Conservation (phyloP, 2,888 invertebrate species). For the Dicyrtomina minuta region DNA sequence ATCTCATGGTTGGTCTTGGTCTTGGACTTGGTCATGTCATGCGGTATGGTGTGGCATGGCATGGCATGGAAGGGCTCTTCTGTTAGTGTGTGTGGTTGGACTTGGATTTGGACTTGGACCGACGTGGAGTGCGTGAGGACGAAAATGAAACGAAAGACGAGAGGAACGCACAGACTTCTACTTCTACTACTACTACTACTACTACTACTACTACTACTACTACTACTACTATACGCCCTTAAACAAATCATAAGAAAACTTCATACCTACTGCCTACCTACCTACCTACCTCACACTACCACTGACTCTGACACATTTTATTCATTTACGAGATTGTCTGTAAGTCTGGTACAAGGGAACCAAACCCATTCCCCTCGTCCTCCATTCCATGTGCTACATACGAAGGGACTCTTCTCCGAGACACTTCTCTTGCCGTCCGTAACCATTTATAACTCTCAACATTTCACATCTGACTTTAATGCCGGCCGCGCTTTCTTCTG, state of each 20-base stretch:
- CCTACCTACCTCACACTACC: slow-evolving; percentile 25
- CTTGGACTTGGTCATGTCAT: too few species aligned
- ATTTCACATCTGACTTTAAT: too few species aligned
- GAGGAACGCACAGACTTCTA: background rate
- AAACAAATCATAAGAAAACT: slow-evolving; percentile 22
- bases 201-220: too few species aligned
- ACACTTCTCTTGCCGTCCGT: background rate
- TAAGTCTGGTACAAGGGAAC: too few species aligned
- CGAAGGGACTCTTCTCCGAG: background rate
- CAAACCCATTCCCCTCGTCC: too few species aligned
- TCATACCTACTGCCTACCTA: too few species aligned
- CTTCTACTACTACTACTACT: too few species aligned
- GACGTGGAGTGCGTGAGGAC: background rate
- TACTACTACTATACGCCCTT: slow-evolving; percentile 21
- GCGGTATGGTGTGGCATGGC: too few species aligned
- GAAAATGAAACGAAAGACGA: background rate
- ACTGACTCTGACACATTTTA: slow-evolving; percentile 32
- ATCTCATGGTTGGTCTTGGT: too few species aligned
- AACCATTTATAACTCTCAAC: slow-evolving; percentile 2
- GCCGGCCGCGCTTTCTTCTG: too few species aligned
- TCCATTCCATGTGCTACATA: too few species aligned
- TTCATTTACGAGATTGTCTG: slow-evolving; percentile 24
- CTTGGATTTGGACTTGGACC: background rate
- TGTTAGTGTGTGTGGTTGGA: background rate
- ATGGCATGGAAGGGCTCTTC: too few species aligned